Conservation (phyloP, 2,113 vertebrate genomes). For the Riparia riparia region DNA sequence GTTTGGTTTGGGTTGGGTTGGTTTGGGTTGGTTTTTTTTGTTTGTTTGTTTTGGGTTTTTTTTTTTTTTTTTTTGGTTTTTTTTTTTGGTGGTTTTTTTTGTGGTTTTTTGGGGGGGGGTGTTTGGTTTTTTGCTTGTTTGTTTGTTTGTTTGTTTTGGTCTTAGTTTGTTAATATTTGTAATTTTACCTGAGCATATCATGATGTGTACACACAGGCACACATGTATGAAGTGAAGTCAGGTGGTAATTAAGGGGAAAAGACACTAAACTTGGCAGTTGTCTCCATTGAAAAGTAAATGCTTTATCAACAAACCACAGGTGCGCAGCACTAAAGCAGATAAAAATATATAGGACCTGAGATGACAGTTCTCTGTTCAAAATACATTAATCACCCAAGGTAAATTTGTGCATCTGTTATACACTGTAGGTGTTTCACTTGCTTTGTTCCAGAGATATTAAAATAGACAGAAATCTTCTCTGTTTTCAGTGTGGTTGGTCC, state of each 20-base stretch:
- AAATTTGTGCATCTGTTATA: conserved; percentile 45
- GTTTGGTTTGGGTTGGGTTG: no score
- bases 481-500: not conserved
- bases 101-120: no score
- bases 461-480: not conserved
- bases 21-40: no score
- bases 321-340: not conserved
- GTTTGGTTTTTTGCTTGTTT: no score
- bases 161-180: not conserved
- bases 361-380: conserved; percentile 30
- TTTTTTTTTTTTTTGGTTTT: not conserved
- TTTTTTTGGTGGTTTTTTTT: no score
- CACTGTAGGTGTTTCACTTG: not conserved
- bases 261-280: not conserved
- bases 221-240: not conserved
- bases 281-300: not conserved
- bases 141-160: not conserved
- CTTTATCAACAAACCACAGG: conserved; percentile 16
- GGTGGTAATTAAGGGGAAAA: not conserved
- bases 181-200: not conserved
- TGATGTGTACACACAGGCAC: not conserved
- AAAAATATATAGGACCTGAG: conserved; percentile 27
- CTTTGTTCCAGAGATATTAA: conserved; percentile 3
- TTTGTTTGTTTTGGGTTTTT: not conserved
- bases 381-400: conserved; percentile 19